phyloP scores from a whole-genome alignment of 1,140 invertebrate species.

The Bombus fervidus region DNA sequence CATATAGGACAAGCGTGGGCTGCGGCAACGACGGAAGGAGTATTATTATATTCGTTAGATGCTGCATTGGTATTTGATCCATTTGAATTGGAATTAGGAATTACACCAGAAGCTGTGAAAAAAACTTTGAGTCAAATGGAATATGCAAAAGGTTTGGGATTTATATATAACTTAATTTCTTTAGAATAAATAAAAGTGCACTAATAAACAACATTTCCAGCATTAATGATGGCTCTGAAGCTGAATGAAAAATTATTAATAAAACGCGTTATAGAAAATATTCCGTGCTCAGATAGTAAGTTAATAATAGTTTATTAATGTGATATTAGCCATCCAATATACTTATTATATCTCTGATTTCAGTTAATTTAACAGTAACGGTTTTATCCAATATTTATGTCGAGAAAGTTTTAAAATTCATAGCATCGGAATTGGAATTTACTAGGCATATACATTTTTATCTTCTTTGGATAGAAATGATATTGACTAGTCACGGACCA shows the following conservation, averaged over 20 bases:
- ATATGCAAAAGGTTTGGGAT: conserved; percentile 84
- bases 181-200: conserved; percentile 25
- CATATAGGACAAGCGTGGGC: conserved; percentile 91
- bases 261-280: conserved; percentile 92
- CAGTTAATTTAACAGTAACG: conserved; percentile 89
- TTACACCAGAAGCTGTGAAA: conserved; percentile 90
- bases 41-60: conserved; percentile 95
- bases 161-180: background rate
- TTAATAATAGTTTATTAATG: conserved; percentile 52
- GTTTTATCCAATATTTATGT: conserved; percentile 89
- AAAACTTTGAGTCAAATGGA: conserved; percentile 85
- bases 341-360: conserved; percentile 73
- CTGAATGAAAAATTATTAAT: conserved; percentile 93
- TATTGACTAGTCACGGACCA: conserved; percentile 86
- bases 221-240: conserved; percentile 92
- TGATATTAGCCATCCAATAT: conserved; percentile 13
- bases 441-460: conserved; percentile 95
- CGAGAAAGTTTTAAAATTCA: conserved; percentile 87
- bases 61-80: conserved; percentile 91
- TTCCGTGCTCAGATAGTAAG: conserved; percentile 90
- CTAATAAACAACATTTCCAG: conserved; percentile 77
- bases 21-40: conserved; percentile 96
- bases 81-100: conserved; percentile 90
- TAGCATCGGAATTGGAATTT: conserved; percentile 88
- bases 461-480: conserved; percentile 88